A percentile compares a stretch with the other conserved stretches of the same genome.
These are phyloP conservation scores for Ichneumoninae sp. DNA, from an alignment of 2,888 invertebrate species.

Conservation along the genomic window DNA sequence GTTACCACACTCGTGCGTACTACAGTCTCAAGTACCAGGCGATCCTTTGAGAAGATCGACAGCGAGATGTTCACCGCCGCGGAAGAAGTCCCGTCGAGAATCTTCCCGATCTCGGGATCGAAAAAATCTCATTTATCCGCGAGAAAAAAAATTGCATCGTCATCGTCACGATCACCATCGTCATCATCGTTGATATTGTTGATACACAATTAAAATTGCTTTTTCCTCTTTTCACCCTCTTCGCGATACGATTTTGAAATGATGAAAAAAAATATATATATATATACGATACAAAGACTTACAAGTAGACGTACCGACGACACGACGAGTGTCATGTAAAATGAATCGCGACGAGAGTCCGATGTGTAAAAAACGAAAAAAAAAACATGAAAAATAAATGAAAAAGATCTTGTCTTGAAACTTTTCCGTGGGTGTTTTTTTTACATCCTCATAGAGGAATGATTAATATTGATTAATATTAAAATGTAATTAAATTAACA, in stretches of 20 bases:
- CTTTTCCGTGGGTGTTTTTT: not conserved
- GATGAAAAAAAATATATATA: not conserved
- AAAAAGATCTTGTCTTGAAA: not conserved
- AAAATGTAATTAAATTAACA: too few species aligned
- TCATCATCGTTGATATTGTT: constrained; percentile 21
- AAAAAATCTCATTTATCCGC: not conserved
- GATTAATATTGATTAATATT: too few species aligned
- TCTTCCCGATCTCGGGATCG: not conserved
- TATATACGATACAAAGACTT: constrained; percentile 12
- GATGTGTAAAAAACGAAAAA: constrained; percentile 8
- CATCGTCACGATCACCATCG: constrained; percentile 17
- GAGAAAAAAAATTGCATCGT: constrained; percentile 11
- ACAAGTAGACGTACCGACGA: not conserved
- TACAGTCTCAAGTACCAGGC: constrained; percentile 83
- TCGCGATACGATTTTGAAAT: constrained; percentile 1
- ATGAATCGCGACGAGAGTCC: constrained; percentile 12
- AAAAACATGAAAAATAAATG: constrained; percentile 23
- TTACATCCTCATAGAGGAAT: too few species aligned
- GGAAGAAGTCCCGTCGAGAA: not conserved
- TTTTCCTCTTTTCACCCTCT: constrained; percentile 20
- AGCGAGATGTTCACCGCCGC: not conserved
- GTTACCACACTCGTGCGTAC: constrained; percentile 83
- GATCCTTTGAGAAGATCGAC: constrained; percentile 74
- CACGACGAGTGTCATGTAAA: not conserved
- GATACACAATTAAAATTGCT: not conserved